Evolutionary conservation across 2,797 vertebrate species (phyloP), one percentile per base, ranked within the genome.

Genomic region (Sylvilagus floridanus): DNA sequence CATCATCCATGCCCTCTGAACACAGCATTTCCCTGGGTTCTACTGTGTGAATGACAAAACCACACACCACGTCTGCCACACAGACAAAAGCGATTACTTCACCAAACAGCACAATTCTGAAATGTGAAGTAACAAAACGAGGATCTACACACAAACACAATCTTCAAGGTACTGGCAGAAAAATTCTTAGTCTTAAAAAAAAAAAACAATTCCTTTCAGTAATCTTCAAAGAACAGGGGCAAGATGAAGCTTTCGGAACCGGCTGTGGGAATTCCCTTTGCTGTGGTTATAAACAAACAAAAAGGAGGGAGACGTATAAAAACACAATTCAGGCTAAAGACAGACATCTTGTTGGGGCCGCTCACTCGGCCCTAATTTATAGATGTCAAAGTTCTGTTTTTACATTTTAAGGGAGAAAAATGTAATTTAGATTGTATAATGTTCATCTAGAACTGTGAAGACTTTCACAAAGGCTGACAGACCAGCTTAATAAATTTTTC

Each of bases 41-140:
- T 96, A 97, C 97, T 97, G 97, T 97, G 97, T 98, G 98, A 97
- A 97, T 98, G 98, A 99, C 98, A 99, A 98, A 99, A 98, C 91
- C 97, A 98, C 97, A 97, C 82, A 98, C 26, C 62, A 97, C 97
- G 98, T 97, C 89, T 95, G 88, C 84, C 95, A 81, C 76, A 91
- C 71, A 94, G 81, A 93, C 96, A 94, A 73, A 92, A 90, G 57
- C 47, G 60, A 88, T 32, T 54, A 94, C 26, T 71, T 47, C 32
- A 72, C 0, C 42, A 37, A 66, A 79, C 14, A 35, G 24, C 8
- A 84, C 35, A 42, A 60, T 42, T 68, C 75, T 63, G 84, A 94
- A 96, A 82, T 68, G 42, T 32, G 52, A 96, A 90, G 81, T 13
- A 94, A 98, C 82, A 95, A 96, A 95, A 54, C 72, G 96, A 93